These are phyloP conservation scores for Podarcis lilfordi DNA, from an alignment of 2,797 vertebrate species.

Conservation along the genomic window DNA sequence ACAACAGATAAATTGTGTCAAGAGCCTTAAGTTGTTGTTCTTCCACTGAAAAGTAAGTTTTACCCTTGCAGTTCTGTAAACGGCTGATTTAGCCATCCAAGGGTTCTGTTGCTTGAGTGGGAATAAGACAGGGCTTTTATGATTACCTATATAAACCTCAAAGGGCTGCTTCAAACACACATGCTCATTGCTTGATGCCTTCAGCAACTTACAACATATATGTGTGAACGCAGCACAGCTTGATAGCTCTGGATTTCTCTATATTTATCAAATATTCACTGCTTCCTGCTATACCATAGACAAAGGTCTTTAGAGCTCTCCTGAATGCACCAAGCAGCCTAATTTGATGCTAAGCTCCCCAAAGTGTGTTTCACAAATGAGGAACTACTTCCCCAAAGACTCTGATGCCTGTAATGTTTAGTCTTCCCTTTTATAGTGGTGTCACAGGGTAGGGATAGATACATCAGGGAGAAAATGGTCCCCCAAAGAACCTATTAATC, in stretches of 20 bases:
- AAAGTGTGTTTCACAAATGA: background rate
- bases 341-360: background rate
- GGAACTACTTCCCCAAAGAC: background rate
- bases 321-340: background rate
- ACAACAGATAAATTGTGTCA: slow-evolving; percentile 42
- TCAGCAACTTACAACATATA: background rate
- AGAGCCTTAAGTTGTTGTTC: slow-evolving; percentile 18
- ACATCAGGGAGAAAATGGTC: background rate
- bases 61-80: slow-evolving; percentile 1
- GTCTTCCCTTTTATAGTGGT: too few relatives aligned
- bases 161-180: background rate
- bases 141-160: background rate
- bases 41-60: slow-evolving; percentile 18
- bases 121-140: background rate
- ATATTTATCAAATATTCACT: background rate
- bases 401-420: background rate
- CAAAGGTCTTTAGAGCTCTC: background rate
- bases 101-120: background rate
- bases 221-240: background rate
- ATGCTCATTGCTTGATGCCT: background rate
- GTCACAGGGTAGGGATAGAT: background rate
- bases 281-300: background rate
- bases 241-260: background rate
- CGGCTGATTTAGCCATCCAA: slow-evolving; percentile 8
- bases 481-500: background rate